Base-by-base conservation (phyloP, 30 jellyfish, hydroid and myxozoan species). In the Calvadosia cruxmelitensis region DNA sequence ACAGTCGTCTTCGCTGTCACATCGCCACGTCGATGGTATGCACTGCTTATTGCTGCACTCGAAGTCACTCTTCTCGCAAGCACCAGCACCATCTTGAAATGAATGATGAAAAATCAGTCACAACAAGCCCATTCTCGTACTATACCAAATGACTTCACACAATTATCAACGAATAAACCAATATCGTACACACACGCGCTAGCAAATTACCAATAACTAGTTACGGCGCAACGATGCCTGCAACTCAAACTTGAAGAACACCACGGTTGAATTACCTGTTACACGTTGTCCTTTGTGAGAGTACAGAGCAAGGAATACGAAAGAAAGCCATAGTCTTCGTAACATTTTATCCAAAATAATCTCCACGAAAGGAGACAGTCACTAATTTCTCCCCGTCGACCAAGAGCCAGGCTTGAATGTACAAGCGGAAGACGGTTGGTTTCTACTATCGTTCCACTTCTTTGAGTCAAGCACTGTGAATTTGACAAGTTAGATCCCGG, bases 1-100 rank as follows among this genome's bases (percentile, higher is more conserved):
- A 66, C 94, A 81, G 68, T 81, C 94, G 13, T 57, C 66, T 52
- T 81, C 94, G 25, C 83, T 79, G 48, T 81, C 94, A 61, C 94
- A 81, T 31, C 63, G 26, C 94, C 94, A 81, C 1, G 83, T 53
- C 50, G 68, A 64, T 71, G 73, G 94, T 49, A 81, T 61, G 78
- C 94, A 81, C 15, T 50, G 62, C 64, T 48, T 49, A 42, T 42
- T 42, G 57, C 15, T 5, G 20, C 57, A 42, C 20, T 42, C 57
- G 20, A 42, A 42, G 20, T 10, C 20, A 5, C 57, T 20, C 20
- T 42, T 20, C 20, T 42, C 57, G 57, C 57, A 42, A 42, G 57
- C 57, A 10, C 57, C 57, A 5, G 15, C 57, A 42, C 15, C 57
- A 42, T 20, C 57, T 42, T 5, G 15, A 10, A 42, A 42, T n/a